Evolutionary conservation across 1,140 invertebrate species (phyloP).

Genomic region (Leptinotarsa defecta): DNA sequence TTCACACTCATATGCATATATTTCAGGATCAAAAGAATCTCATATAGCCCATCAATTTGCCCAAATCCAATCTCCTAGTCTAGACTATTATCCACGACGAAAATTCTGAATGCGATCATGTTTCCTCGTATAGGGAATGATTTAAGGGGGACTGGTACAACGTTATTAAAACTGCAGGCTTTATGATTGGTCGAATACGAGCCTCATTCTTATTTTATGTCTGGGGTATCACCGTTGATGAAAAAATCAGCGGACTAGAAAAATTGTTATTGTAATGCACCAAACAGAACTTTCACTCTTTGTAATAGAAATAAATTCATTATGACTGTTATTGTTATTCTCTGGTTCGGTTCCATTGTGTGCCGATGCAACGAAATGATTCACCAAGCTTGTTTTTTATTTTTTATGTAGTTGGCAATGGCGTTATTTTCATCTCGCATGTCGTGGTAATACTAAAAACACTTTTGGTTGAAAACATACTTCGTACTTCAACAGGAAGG

Average conservation of each 20-base stretch:
- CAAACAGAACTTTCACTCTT: background rate
- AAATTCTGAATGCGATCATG: conserved; percentile 14
- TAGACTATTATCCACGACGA: conserved; percentile 12
- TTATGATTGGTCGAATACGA: conserved; percentile 16
- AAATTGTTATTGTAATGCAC: conserved; percentile 5
- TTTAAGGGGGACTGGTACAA: conserved; percentile 6
- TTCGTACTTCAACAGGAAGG: too few species aligned
- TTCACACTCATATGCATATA: too few species aligned
- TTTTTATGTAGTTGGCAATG: too few species aligned
- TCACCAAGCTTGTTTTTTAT: too few species aligned
- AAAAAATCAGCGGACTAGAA: conserved; percentile 22
- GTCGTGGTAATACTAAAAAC: too few species aligned
- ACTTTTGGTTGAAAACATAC: too few species aligned
- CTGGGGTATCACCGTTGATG: conserved; percentile 15
- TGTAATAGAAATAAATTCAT: background rate
- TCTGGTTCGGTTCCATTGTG: background rate
- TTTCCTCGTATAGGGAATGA: conserved; percentile 13
- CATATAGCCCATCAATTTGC: background rate
- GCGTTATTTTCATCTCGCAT: too few species aligned
- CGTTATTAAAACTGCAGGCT: conserved; percentile 23
- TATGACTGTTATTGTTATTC: background rate
- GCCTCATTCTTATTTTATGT: conserved; percentile 17
- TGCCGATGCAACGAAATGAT: background rate
- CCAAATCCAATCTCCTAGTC: background rate
- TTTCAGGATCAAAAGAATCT: too few species aligned